Conservation (phyloP, 1,140 invertebrate species). For the Theocolax elegans region DNA sequence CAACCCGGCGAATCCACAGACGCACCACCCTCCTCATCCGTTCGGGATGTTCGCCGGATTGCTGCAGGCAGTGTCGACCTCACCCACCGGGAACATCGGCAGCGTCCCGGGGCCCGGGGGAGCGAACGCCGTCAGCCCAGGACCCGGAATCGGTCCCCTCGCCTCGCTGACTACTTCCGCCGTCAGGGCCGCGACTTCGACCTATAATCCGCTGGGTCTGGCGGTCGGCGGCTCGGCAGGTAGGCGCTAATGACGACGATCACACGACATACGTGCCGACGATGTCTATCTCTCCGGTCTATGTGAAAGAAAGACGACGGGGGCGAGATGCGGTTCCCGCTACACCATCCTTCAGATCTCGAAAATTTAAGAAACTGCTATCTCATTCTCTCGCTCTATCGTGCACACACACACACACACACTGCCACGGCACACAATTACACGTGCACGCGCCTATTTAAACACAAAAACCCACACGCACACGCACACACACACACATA, state of each 20-base stretch:
- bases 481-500: neutral
- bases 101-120: slow-evolving; percentile 40
- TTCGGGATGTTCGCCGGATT: slow-evolving; percentile 67
- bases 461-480: neutral
- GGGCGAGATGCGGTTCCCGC: slow-evolving; percentile 67
- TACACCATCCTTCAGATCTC: slow-evolving; percentile 60
- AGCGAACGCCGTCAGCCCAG: slow-evolving; percentile 51
- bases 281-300: slow-evolving; percentile 11
- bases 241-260: slow-evolving; percentile 62
- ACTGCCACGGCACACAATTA: too few relatives aligned
- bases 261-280: neutral
- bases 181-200: slow-evolving; percentile 75
- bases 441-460: neutral
- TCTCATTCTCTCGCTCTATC: slow-evolving; percentile 28
- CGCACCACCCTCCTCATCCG: slow-evolving; percentile 51
- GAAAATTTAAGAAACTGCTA: slow-evolving; percentile 31
- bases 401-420: slow-evolving; percentile 1
- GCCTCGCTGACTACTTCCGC: slow-evolving; percentile 80
- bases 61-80: slow-evolving; percentile 65
- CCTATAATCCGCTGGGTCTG: slow-evolving; percentile 84
- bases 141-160: slow-evolving; percentile 67
- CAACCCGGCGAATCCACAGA: slow-evolving; percentile 18
- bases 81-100: slow-evolving; percentile 48
- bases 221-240: slow-evolving; percentile 80
- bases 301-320: slow-evolving; percentile 39